A percentile compares a stretch with the other conserved stretches of the same genome.
Evolutionary conservation across 2,797 vertebrate species (phyloP).

Genomic region (Cyprinodon diabolis): DNA sequence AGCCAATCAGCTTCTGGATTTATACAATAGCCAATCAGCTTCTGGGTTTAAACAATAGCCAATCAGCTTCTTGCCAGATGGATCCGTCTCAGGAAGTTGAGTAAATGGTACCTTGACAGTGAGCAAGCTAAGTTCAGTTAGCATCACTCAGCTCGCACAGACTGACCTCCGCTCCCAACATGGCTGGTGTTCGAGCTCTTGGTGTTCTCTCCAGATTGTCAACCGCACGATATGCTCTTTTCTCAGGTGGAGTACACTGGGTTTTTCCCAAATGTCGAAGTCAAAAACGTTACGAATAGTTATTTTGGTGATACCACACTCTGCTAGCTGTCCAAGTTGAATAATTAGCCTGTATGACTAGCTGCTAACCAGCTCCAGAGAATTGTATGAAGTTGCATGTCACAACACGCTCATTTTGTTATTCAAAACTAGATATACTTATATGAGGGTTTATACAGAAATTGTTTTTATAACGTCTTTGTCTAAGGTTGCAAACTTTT

Average conservation of each 20-base stretch:
- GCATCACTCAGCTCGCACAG: conserved; percentile 14
- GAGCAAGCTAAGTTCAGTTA: conserved; percentile 11
- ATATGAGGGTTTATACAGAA: rapidly evolving
- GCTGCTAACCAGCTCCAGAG: conserved; percentile 27
- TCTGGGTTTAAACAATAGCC: neutral
- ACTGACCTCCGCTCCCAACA: conserved; percentile 78
- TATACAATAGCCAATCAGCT: conserved; percentile 27
- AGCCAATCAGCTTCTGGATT: conserved; percentile 30
- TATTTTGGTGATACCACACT: rapidly evolving
- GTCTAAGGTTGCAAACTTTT: neutral
- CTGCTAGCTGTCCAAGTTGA: neutral
- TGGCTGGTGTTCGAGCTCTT: conserved; percentile 79
- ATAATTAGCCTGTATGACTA: conserved; percentile 44
- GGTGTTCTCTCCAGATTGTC: conserved; percentile 76
- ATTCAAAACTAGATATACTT: neutral
- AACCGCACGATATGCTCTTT: conserved; percentile 66
- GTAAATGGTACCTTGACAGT: conserved; percentile 33
- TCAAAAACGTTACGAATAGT: neutral
- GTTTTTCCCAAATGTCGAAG: neutral
- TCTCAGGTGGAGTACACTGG: conserved; percentile 61
- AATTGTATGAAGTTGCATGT: neutral
- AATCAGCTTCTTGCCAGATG: conserved; percentile 40
- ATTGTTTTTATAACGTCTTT: too few species aligned
- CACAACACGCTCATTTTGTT: neutral
- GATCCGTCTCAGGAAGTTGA: conserved; percentile 37